These are phyloP conservation scores for Lacerta viridis DNA, from an alignment of 2,797 vertebrate species.

Conservation along the genomic window DNA sequence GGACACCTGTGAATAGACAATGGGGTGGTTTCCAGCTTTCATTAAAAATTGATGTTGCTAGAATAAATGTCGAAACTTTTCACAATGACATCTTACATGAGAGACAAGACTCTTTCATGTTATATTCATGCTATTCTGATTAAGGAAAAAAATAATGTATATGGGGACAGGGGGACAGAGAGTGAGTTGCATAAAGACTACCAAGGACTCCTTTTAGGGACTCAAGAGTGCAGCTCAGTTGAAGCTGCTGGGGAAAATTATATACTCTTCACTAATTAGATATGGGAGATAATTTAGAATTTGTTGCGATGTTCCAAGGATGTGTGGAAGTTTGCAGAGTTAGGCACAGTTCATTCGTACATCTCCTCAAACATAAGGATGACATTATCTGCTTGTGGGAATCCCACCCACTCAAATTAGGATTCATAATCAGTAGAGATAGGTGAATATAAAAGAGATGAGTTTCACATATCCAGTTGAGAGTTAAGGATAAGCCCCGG, in stretches of 20 bases:
- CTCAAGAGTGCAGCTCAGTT: background rate
- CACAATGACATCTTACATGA: conserved; percentile 44
- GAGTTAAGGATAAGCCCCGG: no score
- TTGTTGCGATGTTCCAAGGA: background rate
- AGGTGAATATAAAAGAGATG: no score
- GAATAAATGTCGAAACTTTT: conserved; percentile 41
- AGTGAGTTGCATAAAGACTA: background rate
- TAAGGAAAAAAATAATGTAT: conserved; percentile 39
- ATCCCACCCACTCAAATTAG: no score
- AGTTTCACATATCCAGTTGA: no score
- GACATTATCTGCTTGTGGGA: no score
- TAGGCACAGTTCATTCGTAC: background rate
- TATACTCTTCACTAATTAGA: background rate
- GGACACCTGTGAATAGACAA: background rate
- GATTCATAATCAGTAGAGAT: no score
- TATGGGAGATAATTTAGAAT: conserved; percentile 1
- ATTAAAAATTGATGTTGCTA: conserved; percentile 51
- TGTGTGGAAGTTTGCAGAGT: accelerated
- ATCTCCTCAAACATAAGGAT: background rate
- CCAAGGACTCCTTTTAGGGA: conserved; percentile 32
- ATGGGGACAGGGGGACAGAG: background rate
- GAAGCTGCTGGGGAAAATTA: background rate
- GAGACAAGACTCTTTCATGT: conserved; percentile 62
- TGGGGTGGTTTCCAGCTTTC: conserved; percentile 31
- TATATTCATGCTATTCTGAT: conserved; percentile 62